phyloP scores from a whole-genome alignment of 2,797 vertebrate species.

The Poecilia gillii region DNA sequence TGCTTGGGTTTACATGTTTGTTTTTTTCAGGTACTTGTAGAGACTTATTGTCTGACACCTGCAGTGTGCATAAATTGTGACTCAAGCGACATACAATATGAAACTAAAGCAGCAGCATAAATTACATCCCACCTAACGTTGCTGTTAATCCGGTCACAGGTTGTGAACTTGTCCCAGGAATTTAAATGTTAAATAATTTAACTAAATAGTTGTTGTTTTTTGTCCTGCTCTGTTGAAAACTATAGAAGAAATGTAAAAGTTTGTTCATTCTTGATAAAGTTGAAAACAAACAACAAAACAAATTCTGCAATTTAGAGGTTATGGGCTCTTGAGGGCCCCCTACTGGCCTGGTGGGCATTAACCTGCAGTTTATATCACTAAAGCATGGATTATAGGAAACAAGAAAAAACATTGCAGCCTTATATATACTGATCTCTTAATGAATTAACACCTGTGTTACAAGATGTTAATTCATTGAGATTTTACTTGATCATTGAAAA shows the following conservation, averaged over 20 bases:
- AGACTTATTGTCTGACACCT: background rate
- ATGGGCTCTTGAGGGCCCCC: background rate
- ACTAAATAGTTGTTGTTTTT: background rate
- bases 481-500: conserved; percentile 58
- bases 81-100: background rate
- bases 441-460: conserved; percentile 31
- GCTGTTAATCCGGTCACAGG: background rate
- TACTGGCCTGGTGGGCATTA: background rate
- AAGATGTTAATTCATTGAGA: conserved; percentile 59
- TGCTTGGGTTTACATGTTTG: background rate
- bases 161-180: background rate
- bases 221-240: background rate
- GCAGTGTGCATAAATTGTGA: background rate
- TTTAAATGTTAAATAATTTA: background rate
- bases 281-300: background rate
- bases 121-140: background rate
- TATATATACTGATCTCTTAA: background rate
- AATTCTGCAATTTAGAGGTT: background rate
- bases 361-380: background rate
- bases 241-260: background rate
- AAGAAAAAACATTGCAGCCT: background rate
- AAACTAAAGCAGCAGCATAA: background rate
- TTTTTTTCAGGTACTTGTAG: background rate
- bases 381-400: background rate
- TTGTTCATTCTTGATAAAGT: background rate